These are phyloP conservation scores for Mormoops blainvillei DNA, from an alignment of 2,113 vertebrate genomes.

Conservation along the genomic window DNA sequence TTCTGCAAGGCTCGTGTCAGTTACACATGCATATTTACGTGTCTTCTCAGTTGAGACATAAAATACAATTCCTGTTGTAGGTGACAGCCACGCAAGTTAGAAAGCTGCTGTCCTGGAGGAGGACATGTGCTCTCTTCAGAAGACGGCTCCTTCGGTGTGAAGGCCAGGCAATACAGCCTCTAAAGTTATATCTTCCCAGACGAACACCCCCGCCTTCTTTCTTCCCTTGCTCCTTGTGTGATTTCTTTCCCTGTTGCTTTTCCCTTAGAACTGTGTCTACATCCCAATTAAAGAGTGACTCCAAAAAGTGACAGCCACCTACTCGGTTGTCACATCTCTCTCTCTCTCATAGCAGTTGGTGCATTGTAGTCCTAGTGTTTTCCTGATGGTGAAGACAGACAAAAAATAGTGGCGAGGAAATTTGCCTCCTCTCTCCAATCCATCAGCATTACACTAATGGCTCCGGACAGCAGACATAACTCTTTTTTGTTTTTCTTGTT, in stretches of 20 bases:
- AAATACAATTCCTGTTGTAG: background rate
- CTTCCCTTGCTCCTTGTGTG: accelerated
- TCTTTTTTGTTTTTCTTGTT: background rate
- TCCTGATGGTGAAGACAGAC: background rate
- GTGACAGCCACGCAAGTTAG: background rate
- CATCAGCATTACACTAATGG: background rate
- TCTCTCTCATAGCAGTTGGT: background rate
- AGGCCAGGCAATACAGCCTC: too few relatives aligned
- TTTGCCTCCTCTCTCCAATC: background rate
- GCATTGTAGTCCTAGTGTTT: background rate
- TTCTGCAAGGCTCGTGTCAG: background rate
- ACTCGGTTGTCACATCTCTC: background rate
- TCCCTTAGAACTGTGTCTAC: background rate
- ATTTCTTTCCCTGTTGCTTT: background rate
- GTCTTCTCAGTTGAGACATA: background rate
- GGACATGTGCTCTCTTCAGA: background rate
- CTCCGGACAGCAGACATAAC: background rate
- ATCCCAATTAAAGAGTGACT: background rate
- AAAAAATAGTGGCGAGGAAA: background rate
- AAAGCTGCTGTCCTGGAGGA: background rate
- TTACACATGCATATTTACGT: background rate
- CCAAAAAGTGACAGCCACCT: background rate
- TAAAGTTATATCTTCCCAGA: background rate
- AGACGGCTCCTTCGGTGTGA: accelerated
- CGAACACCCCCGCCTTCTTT: background rate